Conservation (phyloP, 2,113 vertebrate species). For the Cichladusa arquata region DNA sequence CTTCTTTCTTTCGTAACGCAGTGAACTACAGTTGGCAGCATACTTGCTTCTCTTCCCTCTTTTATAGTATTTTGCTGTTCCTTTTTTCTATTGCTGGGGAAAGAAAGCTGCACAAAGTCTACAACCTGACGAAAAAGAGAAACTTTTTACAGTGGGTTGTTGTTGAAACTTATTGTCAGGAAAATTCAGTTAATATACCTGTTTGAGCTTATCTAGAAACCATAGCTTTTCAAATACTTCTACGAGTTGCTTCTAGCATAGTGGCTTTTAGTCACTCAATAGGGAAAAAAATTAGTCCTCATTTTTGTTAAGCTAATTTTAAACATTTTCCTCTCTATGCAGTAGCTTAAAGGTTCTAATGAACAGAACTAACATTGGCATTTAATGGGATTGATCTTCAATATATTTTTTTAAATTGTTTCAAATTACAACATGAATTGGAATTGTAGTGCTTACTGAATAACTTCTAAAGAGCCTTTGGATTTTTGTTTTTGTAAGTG, state of each 20-base stretch:
- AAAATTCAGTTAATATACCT: not conserved
- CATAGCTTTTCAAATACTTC: not conserved
- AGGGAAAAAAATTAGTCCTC: not conserved
- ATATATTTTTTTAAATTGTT: not conserved
- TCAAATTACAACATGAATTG: not conserved
- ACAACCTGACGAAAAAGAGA: not conserved
- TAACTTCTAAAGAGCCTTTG: not conserved
- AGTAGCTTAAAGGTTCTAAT: not conserved
- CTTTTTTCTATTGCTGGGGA: not conserved
- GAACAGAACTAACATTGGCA: not conserved
- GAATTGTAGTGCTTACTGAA: not conserved
- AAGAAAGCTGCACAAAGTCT: not conserved
- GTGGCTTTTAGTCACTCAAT: not conserved
- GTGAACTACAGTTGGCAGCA: not conserved
- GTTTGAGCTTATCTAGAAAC: not conserved
- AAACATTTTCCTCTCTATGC: not conserved
- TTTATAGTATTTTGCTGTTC: not conserved
- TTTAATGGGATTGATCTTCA: not conserved
- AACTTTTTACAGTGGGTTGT: not conserved
- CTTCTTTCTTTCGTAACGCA: not conserved
- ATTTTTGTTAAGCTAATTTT: not conserved
- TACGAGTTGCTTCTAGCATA: not conserved
- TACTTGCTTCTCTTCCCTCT: not conserved
- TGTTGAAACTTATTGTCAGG: not conserved
- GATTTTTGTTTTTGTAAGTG: not conserved